phyloP scores from a whole-genome alignment of 2,797 vertebrate species.

The Pipistrellus pygmaeus region DNA sequence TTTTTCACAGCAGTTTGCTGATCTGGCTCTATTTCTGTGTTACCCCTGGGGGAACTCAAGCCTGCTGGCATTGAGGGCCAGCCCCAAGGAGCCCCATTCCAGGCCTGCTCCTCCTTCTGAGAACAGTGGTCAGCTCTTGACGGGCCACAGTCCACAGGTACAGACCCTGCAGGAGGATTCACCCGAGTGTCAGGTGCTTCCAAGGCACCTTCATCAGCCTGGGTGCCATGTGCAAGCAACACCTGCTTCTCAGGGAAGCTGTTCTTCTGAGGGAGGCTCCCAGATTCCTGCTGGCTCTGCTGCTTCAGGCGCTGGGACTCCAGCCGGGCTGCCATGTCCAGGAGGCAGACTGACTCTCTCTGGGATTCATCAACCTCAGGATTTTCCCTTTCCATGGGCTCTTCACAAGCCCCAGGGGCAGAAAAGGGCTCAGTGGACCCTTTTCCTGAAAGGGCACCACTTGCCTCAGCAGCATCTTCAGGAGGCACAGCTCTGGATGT shows the following conservation, averaged over 20 bases:
- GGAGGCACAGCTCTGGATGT: constrained; percentile 82
- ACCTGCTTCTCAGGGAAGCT: constrained; percentile 93
- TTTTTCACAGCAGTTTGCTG: constrained; percentile 66
- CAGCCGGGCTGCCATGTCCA: constrained; percentile 96
- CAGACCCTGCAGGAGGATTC: constrained; percentile 42
- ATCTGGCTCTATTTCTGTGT: constrained; percentile 66
- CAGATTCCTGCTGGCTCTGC: constrained; percentile 86
- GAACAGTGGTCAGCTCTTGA: neutral
- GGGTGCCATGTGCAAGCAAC: constrained; percentile 87
- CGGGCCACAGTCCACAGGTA: neutral
- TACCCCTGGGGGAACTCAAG: constrained; percentile 71
- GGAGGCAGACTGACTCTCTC: constrained; percentile 91
- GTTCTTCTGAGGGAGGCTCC: constrained; percentile 91
- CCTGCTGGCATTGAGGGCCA: constrained; percentile 61
- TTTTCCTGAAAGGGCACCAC: too few species aligned
- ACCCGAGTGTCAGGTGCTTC: constrained; percentile 58
- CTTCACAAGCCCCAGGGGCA: constrained; percentile 75
- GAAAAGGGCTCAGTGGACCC: constrained; percentile 68
- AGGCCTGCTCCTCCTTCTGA: constrained; percentile 55
- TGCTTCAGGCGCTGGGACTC: constrained; percentile 93
- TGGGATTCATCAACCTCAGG: constrained; percentile 84
- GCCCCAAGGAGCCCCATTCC: constrained; percentile 63
- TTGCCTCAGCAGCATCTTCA: too few species aligned
- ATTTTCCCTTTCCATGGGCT: constrained; percentile 60
- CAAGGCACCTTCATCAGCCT: constrained; percentile 28